Percentiles rank a stretch among this genome's conserved stretches.
Conservation (phyloP, 2,888 invertebrate genomes). For the Brenthis daphne region DNA sequence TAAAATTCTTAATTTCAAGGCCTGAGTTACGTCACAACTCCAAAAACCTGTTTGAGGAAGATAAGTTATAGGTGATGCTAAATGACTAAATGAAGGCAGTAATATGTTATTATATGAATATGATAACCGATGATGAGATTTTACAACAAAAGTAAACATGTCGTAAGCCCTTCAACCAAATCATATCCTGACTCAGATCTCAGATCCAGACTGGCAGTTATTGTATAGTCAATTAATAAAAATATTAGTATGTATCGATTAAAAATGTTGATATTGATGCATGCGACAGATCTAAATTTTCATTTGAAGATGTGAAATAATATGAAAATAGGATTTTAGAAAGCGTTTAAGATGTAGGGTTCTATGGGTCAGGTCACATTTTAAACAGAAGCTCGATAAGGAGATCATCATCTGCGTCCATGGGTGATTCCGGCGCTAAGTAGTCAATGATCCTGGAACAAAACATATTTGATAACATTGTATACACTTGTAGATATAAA, state of each 20-base stretch:
- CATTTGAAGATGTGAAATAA: slow-evolving; percentile 1
- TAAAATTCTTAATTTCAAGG: slow-evolving; percentile 60
- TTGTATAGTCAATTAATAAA: slow-evolving; percentile 8
- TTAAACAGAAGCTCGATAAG: slow-evolving; percentile 76
- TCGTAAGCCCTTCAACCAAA: slow-evolving; percentile 12
- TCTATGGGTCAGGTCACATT: slow-evolving; percentile 58
- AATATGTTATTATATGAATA: slow-evolving; percentile 19
- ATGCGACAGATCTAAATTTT: slow-evolving; percentile 20
- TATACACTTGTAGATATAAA: too few relatives aligned
- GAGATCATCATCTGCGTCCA: slow-evolving; percentile 77
- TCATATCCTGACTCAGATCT: slow-evolving; percentile 21
- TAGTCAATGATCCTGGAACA: slow-evolving; percentile 71
- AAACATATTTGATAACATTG: background rate
- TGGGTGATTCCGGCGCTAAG: slow-evolving; percentile 74
- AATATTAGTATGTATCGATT: slow-evolving; percentile 5
- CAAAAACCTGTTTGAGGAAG: slow-evolving; percentile 56
- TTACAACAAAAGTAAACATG: slow-evolving; percentile 5
- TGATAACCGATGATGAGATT: slow-evolving; percentile 3
- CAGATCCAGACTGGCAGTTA: slow-evolving; percentile 20
- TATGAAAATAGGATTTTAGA: slow-evolving; percentile 17
- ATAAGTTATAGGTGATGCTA: slow-evolving; percentile 17
- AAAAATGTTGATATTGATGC: slow-evolving; percentile 22
- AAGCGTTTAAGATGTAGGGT: slow-evolving; percentile 32
- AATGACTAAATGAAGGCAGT: slow-evolving; percentile 36
- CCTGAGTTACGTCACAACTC: slow-evolving; percentile 69